Percentiles rank a stretch among this genome's conserved stretches.
These are phyloP conservation scores for Scleropages formosus DNA, from an alignment of 2,797 vertebrate genomes.

Conservation along the genomic window DNA sequence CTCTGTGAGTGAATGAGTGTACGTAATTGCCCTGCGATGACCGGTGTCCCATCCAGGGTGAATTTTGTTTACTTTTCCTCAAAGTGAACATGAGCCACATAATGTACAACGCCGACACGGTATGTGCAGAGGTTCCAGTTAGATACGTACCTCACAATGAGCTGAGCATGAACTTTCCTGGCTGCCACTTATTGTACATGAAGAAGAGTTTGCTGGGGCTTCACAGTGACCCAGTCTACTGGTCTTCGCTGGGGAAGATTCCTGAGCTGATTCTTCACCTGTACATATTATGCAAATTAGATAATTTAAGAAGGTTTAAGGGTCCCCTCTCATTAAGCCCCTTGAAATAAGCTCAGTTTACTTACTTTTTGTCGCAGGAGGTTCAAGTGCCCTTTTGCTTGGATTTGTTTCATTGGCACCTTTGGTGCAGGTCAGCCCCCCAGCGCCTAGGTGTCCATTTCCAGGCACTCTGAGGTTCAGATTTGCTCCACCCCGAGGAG, in stretches of 20 bases:
- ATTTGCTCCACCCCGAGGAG: background rate
- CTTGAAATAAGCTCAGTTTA: background rate
- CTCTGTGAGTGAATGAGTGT: no score
- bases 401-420: background rate
- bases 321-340: background rate
- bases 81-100: no score
- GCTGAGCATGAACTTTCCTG: background rate
- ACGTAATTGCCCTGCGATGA: no score
- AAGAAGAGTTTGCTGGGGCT: background rate
- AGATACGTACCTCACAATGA: slow-evolving; percentile 9
- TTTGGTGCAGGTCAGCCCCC: background rate
- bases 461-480: background rate
- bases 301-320: background rate
- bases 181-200: background rate
- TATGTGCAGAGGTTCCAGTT: background rate
- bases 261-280: slow-evolving; percentile 14
- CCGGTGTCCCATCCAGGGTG: no score
- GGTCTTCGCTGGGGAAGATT: background rate
- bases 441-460: background rate
- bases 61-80: no score
- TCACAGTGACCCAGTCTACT: background rate
- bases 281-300: slow-evolving; percentile 1
- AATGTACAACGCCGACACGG: no score
- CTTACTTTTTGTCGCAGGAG: slow-evolving; percentile 15
- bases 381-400: background rate